Base-by-base conservation (phyloP, 2,797 vertebrate genomes). In the Peromyscus melanophrys region DNA sequence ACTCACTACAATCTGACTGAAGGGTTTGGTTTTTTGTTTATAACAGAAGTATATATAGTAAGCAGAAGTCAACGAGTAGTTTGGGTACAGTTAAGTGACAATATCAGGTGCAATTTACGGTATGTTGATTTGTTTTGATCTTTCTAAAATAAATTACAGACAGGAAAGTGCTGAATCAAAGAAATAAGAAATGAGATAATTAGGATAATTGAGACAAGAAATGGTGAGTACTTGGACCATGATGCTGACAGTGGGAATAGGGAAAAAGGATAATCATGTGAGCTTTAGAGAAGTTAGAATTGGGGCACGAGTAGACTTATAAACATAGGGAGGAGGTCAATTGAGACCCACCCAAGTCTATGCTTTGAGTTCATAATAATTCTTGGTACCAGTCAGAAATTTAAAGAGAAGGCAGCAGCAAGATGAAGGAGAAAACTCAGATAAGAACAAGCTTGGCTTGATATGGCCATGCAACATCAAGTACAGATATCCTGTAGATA, bases 41-140 rank as follows among this genome's bases (percentile, higher is more conserved):
- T 55, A 55, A 55, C 52, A 55, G 14, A 55, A 55, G 14, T 52
- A 52, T 52, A 52, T 52, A 52, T 55, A 8, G 34, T n/a, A 82
- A 87, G 88, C 12, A 65, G 13, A 31, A 85, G 23, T 52, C 46
- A 96, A 76, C 65, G 63, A 84, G 76, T 34, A 80, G 57, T 86
- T 90, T 57, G 25, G 52, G 37, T 31, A 52, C 25, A 89, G 11
- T 29, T 89, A 87, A 69, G 63, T 89, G n/a, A 86, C 23, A 63
- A 52, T 85, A 87, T 82, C 81, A 97, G 52, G 63, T 80, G 25
- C n/a, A 37, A 23, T 59, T 93, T 73, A 85, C 88, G 59, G 78
- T 46, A 67, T 11, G 84, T n/a, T 40, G 31, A 55, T 89, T 19
- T 85, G n/a, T 71, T 92, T 61, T 81, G 31, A 40, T 52, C 25